Evolutionary conservation across 1,140 invertebrate genomes (phyloP), one percentile per base, ranked within the genome.

Genomic region (Philotrypesis tridentata): DNA sequence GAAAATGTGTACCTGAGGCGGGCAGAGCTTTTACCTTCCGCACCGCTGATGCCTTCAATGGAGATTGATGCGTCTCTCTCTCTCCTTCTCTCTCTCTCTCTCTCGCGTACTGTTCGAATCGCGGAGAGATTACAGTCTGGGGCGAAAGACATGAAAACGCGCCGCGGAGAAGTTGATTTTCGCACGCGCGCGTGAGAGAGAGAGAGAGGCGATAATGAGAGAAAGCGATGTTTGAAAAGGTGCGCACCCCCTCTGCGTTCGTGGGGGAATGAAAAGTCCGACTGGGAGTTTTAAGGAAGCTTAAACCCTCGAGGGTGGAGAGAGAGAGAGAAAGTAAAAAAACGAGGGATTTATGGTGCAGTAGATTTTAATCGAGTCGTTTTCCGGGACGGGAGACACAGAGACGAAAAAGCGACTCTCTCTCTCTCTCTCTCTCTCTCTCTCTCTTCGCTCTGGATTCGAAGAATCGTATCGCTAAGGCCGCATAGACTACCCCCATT

Each of bases 311-410:
- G 43, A 25, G 55, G 43, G 12, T n/a, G 29, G 61, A 55, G n/a
- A n/a, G n/a, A n/a, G n/a, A n/a, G n/a, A n/a, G n/a, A n/a, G n/a
- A n/a, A n/a, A n/a, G n/a, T n/a, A n/a, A 60, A 37, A 72, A 72
- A n/a, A 23, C 11, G 25, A 76, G 61, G 1, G n/a, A 63, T 76
- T 76, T 63, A 76, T 65, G 73, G 60, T 63, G 31, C 60, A 76
- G 60, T 65, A 60, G 60, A 76, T 76, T 76, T 76, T 76, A 76
- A 76, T 76, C 60, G 31, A 76, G 73, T 76, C 73, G 73, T 63
- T 76, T 65, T 76, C 60, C 17, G 25, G 31, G 60, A 76, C 4
- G 23, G 60, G 60, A 40, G 43, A 61, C 17, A 55, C 12, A 55
- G 11, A 55, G 23, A 40, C 21, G 48, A n/a, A 27, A 11, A 27